These are phyloP conservation scores for Ophthalmolycus amberensis DNA, from an alignment of 2,113 vertebrate genomes.

Conservation along the genomic window DNA sequence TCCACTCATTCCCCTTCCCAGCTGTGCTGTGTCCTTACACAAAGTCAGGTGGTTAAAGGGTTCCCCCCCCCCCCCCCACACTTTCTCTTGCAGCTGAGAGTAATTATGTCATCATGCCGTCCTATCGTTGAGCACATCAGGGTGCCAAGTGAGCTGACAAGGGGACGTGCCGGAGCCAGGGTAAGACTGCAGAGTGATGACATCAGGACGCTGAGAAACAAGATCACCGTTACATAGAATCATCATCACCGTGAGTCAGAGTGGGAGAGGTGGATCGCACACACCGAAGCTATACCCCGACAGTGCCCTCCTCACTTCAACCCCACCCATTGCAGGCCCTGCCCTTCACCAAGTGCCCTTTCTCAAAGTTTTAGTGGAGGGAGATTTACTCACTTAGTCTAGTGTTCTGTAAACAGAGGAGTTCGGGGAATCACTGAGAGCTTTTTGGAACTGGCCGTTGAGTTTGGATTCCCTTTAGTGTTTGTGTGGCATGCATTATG, in stretches of 20 bases:
- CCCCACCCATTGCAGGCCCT: neutral
- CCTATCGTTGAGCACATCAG: slow-evolving; percentile 36
- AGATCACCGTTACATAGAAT: slow-evolving; percentile 27
- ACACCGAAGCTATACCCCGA: neutral
- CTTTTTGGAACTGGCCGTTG: slow-evolving; percentile 59
- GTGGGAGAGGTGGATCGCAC: slow-evolving; percentile 1
- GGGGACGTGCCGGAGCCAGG: neutral
- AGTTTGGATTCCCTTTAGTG: slow-evolving; percentile 23
- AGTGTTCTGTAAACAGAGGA: slow-evolving; percentile 67
- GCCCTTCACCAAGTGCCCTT: slow-evolving; percentile 3
- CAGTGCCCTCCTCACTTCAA: neutral
- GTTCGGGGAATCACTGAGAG: slow-evolving; percentile 56
- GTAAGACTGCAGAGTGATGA: slow-evolving; percentile 37
- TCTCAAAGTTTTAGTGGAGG: slow-evolving; percentile 7
- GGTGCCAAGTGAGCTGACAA: slow-evolving; percentile 26
- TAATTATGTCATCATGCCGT: slow-evolving; percentile 64
- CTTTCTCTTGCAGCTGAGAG: slow-evolving; percentile 62
- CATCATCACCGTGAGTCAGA: slow-evolving; percentile 32
- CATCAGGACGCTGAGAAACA: slow-evolving; percentile 36
- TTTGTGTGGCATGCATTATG: slow-evolving; percentile 46
- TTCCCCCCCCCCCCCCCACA: neutral
- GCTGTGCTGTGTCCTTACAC: slow-evolving; percentile 59
- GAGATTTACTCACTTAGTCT: slow-evolving; percentile 53
- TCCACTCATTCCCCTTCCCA: slow-evolving; percentile 31
- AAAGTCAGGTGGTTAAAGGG: slow-evolving; percentile 45